A percentile compares a stretch with the other conserved stretches of the same genome.
Evolutionary conservation across 2,888 invertebrate genomes (phyloP).

Genomic region (Eledona agricola): DNA sequence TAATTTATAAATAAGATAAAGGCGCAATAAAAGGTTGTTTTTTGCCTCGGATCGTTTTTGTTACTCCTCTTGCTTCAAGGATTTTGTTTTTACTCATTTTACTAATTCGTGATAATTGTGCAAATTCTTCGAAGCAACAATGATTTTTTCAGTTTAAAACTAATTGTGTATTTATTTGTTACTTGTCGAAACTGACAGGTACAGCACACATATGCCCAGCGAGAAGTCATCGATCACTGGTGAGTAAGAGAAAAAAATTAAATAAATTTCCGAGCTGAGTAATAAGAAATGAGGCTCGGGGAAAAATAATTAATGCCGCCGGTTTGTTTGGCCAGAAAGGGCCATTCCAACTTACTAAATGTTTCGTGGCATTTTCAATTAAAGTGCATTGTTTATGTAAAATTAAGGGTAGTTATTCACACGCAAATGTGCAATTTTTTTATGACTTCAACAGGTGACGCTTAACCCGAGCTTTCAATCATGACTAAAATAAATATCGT

Average conservation of each 20-base stretch:
- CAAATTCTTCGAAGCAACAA: too few relatives aligned
- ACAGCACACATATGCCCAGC: too few relatives aligned
- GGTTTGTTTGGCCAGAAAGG: slow-evolving; percentile 3
- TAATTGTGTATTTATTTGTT: too few relatives aligned
- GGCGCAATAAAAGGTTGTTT: slow-evolving; percentile 26
- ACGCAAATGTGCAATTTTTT: slow-evolving; percentile 29
- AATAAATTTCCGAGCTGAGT: slow-evolving; percentile 3
- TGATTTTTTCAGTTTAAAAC: too few relatives aligned
- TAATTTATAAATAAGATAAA: slow-evolving; percentile 27
- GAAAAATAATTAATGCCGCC: slow-evolving; percentile 9
- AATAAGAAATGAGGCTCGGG: slow-evolving; percentile 18
- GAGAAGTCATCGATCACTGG: slow-evolving; percentile 24
- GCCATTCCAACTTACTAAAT: slow-evolving; percentile 11
- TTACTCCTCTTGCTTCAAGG: slow-evolving; percentile 5
- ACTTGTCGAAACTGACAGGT: too few relatives aligned
- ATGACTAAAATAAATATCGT: slow-evolving; percentile 17
- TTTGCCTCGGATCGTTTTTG: slow-evolving; percentile 20
- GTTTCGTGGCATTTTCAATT: slow-evolving; percentile 4
- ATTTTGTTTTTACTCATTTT: slow-evolving; percentile 13
- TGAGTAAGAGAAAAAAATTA: slow-evolving; percentile 18
- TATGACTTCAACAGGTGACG: slow-evolving; percentile 28
- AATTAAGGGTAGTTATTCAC: too few relatives aligned
- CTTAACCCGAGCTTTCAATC: slow-evolving; percentile 17
- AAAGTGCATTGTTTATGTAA: slow-evolving; percentile 8
- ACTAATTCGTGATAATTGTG: too few relatives aligned